phyloP scores from a whole-genome alignment of 2,113 vertebrate species.

The Phrynosoma platyrhinos region DNA sequence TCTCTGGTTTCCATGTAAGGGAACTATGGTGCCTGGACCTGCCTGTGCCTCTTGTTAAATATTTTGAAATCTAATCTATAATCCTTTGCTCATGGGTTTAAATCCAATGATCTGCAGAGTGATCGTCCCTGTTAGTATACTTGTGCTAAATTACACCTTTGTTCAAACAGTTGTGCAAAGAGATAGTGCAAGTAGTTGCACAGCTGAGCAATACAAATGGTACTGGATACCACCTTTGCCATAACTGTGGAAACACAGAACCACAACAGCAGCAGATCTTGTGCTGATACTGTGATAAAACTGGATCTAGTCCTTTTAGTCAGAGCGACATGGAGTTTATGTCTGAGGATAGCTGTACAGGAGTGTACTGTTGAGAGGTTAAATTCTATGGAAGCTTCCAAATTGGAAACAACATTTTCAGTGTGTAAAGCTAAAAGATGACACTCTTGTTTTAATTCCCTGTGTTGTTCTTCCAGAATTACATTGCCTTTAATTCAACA shows the following conservation, averaged over 20 bases:
- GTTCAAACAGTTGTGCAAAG: no score
- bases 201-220: no score
- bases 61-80: background rate
- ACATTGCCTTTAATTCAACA: conserved; percentile 84
- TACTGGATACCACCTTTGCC: no score
- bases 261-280: no score
- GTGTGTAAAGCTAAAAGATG: background rate
- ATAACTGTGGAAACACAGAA: no score
- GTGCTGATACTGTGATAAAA: no score
- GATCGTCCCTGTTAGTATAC: background rate
- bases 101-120: background rate
- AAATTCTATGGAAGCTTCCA: background rate
- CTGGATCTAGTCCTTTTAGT: no score
- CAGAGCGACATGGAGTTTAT: no score
- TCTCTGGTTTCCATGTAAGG: no score
- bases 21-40: no score
- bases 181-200: no score
- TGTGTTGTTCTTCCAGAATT: conserved; percentile 71
- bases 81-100: background rate
- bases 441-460: background rate
- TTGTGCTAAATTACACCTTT: no score
- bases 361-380: background rate
- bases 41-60: background rate
- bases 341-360: background rate
- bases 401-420: background rate